Conservation (phyloP, 2,113 vertebrate species). For the Solea senegalensis region DNA sequence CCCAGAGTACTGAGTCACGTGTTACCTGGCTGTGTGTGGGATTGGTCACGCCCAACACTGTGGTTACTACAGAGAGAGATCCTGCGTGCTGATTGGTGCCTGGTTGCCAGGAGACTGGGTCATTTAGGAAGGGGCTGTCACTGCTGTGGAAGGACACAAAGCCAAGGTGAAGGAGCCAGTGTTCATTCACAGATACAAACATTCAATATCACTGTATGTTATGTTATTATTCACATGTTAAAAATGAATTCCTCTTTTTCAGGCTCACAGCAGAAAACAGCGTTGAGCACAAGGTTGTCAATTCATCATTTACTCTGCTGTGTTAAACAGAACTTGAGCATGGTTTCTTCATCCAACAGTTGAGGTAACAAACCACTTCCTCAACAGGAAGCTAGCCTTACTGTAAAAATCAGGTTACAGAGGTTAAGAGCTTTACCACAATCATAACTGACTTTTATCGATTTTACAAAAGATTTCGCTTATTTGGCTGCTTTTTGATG, state of each 20-base stretch:
- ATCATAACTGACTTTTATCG: background rate
- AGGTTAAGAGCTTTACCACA: background rate
- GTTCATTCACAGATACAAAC: slow-evolving; percentile 11
- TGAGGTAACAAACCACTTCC: slow-evolving; percentile 38
- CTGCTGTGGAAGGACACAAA: slow-evolving; percentile 64
- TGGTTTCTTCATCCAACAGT: background rate
- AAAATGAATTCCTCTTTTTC: slow-evolving; percentile 1
- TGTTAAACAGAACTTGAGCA: slow-evolving; percentile 32
- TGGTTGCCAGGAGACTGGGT: slow-evolving; percentile 87
- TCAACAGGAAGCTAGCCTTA: slow-evolving; percentile 51
- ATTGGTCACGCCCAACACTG: slow-evolving; percentile 97
- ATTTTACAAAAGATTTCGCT: too few species aligned
- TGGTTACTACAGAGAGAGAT: slow-evolving; percentile 96
- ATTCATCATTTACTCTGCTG: slow-evolving; percentile 1
- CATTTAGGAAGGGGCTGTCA: slow-evolving; percentile 80
- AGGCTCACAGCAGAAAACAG: background rate
- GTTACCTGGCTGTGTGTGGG: slow-evolving; percentile 94
- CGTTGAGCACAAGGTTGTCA: background rate
- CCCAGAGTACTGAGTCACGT: slow-evolving; percentile 35
- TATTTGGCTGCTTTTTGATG: too few species aligned
- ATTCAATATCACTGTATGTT: slow-evolving; percentile 11
- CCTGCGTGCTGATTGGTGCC: slow-evolving; percentile 91
- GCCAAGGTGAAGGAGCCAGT: slow-evolving; percentile 20
- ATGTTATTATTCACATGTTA: background rate
- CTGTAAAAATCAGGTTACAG: background rate